phyloP scores from a whole-genome alignment of 1,140 invertebrate species.

The Drosophila equinoxialis region DNA sequence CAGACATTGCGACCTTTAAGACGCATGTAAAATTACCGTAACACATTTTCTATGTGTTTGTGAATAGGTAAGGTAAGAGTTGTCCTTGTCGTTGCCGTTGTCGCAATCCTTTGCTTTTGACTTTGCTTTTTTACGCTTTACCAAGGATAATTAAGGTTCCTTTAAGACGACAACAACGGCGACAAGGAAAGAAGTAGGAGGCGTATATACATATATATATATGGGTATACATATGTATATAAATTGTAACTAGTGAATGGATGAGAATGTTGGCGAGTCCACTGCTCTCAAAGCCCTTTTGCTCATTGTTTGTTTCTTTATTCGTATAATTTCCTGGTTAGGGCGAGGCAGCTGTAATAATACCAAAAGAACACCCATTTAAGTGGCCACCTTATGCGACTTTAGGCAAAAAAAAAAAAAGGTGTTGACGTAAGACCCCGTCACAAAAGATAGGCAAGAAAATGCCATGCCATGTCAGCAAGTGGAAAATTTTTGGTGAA shows the following conservation, averaged over 20 bases:
- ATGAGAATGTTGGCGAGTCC: slow-evolving; percentile 1
- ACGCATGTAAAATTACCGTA: slow-evolving; percentile 4
- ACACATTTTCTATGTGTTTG: slow-evolving; percentile 1
- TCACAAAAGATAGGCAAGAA: background rate
- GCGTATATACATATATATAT: background rate
- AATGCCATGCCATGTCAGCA: background rate
- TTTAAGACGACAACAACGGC: background rate
- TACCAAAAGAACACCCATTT: slow-evolving; percentile 18
- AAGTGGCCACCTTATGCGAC: slow-evolving; percentile 6
- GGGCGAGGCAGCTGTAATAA: slow-evolving; percentile 37
- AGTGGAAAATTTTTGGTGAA: slow-evolving; percentile 4
- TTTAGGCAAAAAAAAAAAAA: slow-evolving; percentile 3
- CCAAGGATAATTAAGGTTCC: slow-evolving; percentile 4
- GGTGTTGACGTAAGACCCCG: slow-evolving; percentile 2
- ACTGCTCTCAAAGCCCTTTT: slow-evolving; percentile 1
- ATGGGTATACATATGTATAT: background rate
- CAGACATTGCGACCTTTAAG: slow-evolving; percentile 14
- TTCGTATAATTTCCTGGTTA: slow-evolving; percentile 29
- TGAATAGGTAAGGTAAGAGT: background rate
- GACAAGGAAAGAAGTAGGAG: background rate
- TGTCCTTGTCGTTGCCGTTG: background rate
- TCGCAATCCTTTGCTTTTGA: slow-evolving; percentile 2
- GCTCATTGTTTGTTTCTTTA: slow-evolving; percentile 33
- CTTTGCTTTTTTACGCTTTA: background rate
- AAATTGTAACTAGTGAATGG: slow-evolving; percentile 6